Evolutionary conservation across 2,797 vertebrate genomes (phyloP).

Genomic region (Chaetodon trifasciatus): DNA sequence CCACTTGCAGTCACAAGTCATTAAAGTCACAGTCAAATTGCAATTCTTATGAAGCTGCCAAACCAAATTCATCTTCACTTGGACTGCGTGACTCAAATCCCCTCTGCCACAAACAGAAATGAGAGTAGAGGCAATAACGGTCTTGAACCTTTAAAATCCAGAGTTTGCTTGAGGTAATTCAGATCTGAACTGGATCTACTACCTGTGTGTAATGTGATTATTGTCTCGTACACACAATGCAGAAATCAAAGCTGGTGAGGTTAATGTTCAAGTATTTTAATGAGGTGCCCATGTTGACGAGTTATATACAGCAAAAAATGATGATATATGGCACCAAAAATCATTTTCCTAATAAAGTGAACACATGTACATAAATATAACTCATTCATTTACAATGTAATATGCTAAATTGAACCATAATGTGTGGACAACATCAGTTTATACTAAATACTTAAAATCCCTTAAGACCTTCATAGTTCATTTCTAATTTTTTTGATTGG

Average conservation of each 20-base stretch:
- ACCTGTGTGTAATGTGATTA: too few species aligned
- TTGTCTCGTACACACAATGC: neutral
- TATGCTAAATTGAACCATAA: slow-evolving; percentile 20
- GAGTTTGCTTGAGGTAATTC: slow-evolving; percentile 1
- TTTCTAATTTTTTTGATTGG: neutral
- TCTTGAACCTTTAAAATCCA: neutral
- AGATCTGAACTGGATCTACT: neutral
- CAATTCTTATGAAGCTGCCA: neutral
- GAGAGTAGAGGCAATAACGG: neutral
- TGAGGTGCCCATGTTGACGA: slow-evolving; percentile 47
- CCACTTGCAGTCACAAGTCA: too few species aligned
- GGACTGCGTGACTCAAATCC: neutral
- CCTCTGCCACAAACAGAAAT: neutral
- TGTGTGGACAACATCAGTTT: slow-evolving; percentile 36
- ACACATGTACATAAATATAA: slow-evolving; percentile 58
- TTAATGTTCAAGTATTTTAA: slow-evolving; percentile 62
- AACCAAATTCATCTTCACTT: neutral
- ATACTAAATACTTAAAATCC: slow-evolving; percentile 31
- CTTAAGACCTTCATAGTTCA: neutral
- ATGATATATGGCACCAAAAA: slow-evolving; percentile 25
- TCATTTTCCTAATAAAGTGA: slow-evolving; percentile 8
- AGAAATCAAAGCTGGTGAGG: neutral
- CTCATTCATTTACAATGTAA: slow-evolving; percentile 41
- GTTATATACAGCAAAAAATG: slow-evolving; percentile 40
- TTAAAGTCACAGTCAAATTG: too few species aligned